phyloP scores from a whole-genome alignment of 2,797 vertebrate species.

The Anabacerthia variegaticeps region DNA sequence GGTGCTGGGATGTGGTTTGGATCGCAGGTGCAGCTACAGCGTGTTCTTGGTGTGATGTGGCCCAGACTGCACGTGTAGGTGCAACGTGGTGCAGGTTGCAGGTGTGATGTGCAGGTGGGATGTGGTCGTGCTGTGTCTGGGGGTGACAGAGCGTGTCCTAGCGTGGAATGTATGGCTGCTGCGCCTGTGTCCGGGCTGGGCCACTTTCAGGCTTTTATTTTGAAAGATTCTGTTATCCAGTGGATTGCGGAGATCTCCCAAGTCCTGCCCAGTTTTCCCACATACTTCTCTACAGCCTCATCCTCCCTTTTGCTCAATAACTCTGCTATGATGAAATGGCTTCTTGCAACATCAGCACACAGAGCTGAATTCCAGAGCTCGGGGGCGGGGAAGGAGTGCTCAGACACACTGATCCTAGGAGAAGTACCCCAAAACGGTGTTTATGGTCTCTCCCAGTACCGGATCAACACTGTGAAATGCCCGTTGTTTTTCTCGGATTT shows the following conservation, averaged over 20 bases:
- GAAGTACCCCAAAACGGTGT: neutral
- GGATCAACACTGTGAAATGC: neutral
- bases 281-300: neutral
- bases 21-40: rapidly evolving
- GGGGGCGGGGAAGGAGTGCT: neutral
- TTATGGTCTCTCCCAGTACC: rapidly evolving
- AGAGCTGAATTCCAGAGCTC: conserved; percentile 33
- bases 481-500: neutral
- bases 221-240: neutral
- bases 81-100: neutral
- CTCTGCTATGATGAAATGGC: neutral
- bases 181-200: neutral
- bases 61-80: neutral
- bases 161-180: rapidly evolving
- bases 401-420: neutral
- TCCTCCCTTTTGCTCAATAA: conserved; percentile 21
- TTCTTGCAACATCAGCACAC: conserved; percentile 44
- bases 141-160: neutral
- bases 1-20: neutral
- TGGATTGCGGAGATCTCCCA: neutral
- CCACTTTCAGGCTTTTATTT: neutral
- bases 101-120: neutral
- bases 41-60: rapidly evolving
- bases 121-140: neutral
- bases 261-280: neutral